Conservation (phyloP, 2,113 vertebrate species). For the Aythya baeri region DNA sequence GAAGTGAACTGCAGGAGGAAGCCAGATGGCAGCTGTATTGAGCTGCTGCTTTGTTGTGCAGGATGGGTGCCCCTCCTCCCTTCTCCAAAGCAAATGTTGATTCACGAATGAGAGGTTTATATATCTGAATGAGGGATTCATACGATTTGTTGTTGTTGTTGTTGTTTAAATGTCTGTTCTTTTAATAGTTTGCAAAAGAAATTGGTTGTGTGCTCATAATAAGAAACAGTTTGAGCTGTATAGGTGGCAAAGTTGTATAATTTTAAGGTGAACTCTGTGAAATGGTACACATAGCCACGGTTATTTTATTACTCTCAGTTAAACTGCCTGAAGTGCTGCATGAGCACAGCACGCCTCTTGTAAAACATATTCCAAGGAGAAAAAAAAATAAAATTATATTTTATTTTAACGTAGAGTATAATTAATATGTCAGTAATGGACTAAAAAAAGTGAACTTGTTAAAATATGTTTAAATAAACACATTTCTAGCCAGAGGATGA, state of each 20-base stretch:
- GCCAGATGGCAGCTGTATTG: constrained; percentile 70
- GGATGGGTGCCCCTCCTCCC: constrained; percentile 65
- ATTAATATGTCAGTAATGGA: background rate
- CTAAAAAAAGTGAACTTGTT: background rate
- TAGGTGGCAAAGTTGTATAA: constrained; percentile 23
- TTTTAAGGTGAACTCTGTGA: constrained; percentile 39
- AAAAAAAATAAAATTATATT: background rate
- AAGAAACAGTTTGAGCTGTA: background rate
- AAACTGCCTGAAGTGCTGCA: background rate
- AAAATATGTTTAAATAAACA: background rate
- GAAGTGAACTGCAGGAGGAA: constrained; percentile 66
- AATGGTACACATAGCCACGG: background rate
- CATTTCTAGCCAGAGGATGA: background rate
- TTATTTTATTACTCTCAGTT: constrained; percentile 28
- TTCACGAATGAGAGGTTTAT: constrained; percentile 45
- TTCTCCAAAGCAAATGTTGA: constrained; percentile 59
- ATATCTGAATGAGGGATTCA: constrained; percentile 5
- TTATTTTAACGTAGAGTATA: background rate
- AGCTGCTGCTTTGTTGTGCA: constrained; percentile 69
- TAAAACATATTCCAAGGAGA: background rate
- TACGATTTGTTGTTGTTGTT: background rate
- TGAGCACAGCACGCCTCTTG: background rate
- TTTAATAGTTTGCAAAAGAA: constrained; percentile 33
- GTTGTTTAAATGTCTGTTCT: background rate
- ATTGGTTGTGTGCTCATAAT: background rate